Evolutionary conservation across 1,140 invertebrate species (phyloP), one percentile per base, ranked within the genome.

Genomic region (Aphelinus certus): DNA sequence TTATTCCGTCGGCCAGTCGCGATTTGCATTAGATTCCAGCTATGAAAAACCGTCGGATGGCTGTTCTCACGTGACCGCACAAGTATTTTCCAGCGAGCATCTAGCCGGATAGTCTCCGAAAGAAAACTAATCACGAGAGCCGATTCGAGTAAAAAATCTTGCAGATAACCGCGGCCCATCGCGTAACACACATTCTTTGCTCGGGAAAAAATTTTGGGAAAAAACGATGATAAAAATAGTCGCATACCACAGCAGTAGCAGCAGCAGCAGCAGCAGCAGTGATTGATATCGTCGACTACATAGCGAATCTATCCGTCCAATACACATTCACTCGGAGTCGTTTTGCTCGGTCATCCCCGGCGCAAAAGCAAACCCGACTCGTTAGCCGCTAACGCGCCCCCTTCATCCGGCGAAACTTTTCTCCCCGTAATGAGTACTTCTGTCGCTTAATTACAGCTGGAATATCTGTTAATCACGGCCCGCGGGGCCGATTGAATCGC

Each of bases 391-490:
- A 48, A 62, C 57, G 58, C 69, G 7, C 48, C 43, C n/a, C 1
- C 1, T 43, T 60, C 46, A 53, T 9, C n/a, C 26, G 10, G 10
- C 9, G 64, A 64, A 71, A 63, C 47, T 4, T 64, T 26, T 26
- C 7, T 7, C n/a, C 48, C 48, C 7, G 10, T 65, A 73, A 73
- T 67, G 71, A 67, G 64, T 9, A 61, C 56, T 71, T 60, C 60
- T 73, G 48, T 73, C 48, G 45, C 64, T 60, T 67, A 65, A 73
- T 60, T n/a, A 60, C n/a, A n/a, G 61, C 47, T 48, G 9, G 2
- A 4, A 26, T 51, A 47, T 71, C 10, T 46, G 46, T 73, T 55
- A 65, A 72, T 64, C 58, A 55, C 62, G 51, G 63, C n/a, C 10
- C 6, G 61, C 46, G 6, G 3, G 43, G 1, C 55, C 9, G 51